Percentiles rank a stretch among this genome's conserved stretches.
phyloP scores from a whole-genome alignment of 2,888 invertebrate species.

The Petrolisthes manimaculis region DNA sequence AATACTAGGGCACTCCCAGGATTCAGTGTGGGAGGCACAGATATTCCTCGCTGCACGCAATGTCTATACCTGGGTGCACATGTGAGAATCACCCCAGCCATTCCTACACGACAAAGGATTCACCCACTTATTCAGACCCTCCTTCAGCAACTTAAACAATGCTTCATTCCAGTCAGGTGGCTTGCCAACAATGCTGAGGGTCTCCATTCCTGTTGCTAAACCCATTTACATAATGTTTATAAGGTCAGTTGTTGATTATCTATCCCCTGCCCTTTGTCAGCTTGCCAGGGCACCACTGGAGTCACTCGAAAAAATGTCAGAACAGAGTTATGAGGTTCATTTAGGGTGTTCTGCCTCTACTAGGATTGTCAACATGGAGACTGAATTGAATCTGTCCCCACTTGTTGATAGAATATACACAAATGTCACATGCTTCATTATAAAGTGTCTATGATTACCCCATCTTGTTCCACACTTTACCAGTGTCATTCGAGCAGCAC shows the following conservation, averaged over 20 bases:
- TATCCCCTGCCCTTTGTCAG: conserved; percentile 9
- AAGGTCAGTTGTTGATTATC: neutral
- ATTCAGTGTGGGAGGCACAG: no score
- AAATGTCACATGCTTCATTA: neutral
- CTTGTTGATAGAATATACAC: conserved; percentile 17
- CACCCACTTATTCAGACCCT: conserved; percentile 8
- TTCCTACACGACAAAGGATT: neutral
- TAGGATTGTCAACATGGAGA: conserved; percentile 17
- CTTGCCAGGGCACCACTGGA: neutral
- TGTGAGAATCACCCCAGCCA: neutral
- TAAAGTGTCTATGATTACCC: conserved; percentile 1
- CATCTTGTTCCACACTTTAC: conserved; percentile 6
- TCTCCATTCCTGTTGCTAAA: neutral
- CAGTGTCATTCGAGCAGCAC: neutral
- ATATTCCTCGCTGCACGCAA: no score
- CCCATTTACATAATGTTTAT: neutral
- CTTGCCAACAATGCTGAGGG: conserved; percentile 6
- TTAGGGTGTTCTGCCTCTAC: conserved; percentile 25
- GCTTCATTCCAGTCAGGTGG: conserved; percentile 17
- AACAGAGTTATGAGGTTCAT: conserved; percentile 14
- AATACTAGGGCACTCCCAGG: no score
- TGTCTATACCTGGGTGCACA: neutral
- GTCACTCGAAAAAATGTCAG: neutral
- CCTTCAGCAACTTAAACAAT: neutral
- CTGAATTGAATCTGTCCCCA: conserved; percentile 7